Evolutionary conservation across 2,113 vertebrate species (phyloP).

Genomic region (Phoxinus phoxinus): DNA sequence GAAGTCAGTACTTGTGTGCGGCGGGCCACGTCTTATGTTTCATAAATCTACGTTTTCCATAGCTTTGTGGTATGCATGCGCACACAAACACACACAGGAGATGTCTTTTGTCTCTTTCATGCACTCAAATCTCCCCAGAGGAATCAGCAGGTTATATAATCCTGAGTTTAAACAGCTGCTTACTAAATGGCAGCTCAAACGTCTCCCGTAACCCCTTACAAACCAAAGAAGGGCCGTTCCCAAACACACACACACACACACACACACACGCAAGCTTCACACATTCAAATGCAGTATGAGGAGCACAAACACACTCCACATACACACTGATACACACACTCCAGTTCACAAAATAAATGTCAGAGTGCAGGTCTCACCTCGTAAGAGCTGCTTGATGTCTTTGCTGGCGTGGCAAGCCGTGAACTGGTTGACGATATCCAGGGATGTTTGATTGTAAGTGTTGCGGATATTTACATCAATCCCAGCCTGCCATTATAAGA

Average conservation of each 20-base stretch:
- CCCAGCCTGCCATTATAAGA: conserved; percentile 76
- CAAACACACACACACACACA: conserved; percentile 28
- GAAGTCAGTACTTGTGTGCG: neutral
- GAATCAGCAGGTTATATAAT: conserved; percentile 47
- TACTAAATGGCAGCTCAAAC: conserved; percentile 39
- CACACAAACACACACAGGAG: neutral
- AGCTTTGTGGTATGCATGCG: neutral
- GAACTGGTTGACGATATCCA: conserved; percentile 98
- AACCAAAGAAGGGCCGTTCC: neutral
- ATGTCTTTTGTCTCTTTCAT: neutral
- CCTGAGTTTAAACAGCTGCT: conserved; percentile 49
- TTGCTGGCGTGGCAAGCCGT: conserved; percentile 95
- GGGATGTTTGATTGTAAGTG: conserved; percentile 94
- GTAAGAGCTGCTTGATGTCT: conserved; percentile 94
- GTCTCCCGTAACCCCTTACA: conserved; percentile 23
- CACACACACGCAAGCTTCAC: conserved; percentile 16
- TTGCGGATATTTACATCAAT: conserved; percentile 93
- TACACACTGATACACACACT: neutral
- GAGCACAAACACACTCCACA: neutral
- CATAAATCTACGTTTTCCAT: neutral
- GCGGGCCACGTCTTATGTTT: neutral
- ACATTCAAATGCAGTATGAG: neutral
- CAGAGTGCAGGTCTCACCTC: conserved; percentile 80
- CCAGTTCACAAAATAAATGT: too few species aligned
- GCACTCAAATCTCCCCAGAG: conserved; percentile 2